Evolutionary conservation across 2,797 vertebrate genomes (phyloP), one percentile per base, ranked within the genome.

Genomic region (Gallinago nigripennis): DNA sequence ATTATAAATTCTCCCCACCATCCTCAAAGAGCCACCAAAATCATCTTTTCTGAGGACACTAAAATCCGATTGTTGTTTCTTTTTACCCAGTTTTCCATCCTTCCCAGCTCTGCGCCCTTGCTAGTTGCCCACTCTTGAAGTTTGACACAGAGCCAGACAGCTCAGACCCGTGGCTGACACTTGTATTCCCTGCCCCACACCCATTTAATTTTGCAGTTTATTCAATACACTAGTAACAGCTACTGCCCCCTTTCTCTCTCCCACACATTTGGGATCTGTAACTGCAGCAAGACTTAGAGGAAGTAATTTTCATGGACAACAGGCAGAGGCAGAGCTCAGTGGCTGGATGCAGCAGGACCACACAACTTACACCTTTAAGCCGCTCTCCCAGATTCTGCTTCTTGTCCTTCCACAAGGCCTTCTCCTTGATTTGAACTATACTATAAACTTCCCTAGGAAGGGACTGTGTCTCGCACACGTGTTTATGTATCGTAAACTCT

Each of bases 101-200:
- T 66, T 60, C 20, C 51, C 63, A 81, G n/a, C 19, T 37, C 46
- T 48, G n/a, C 0, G 0, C 8, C 13, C 13, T 51, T 87, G 27
- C n/a, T 37, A 58, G 27, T 37, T 30, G 45, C 1, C 17, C 0
- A 1, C 31, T 50, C 53, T 24, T 57, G 11, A 82, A 46, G 20
- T 57, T 11, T 50, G 11, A 64, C 50, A 63, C 19, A 0, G 0
- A 46, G 25, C 8, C 27, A 60, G 19, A 50, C 11, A 46, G 33
- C 35, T 43, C 11, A 8, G 11, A 72, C 6, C 56, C 1, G 0
- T 6, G 11, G 13, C 15, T 72, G 28, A 57, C 8, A 1, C 28
- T 45, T 2, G 0, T 16, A 53, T 16, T 20, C 6, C 12, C 35
- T 37, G 12, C 13, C n/a, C 12, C 16, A 41, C 3, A 9, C 1